phyloP scores from a whole-genome alignment of 2,888 invertebrate genomes.

The Cabera pusaria region DNA sequence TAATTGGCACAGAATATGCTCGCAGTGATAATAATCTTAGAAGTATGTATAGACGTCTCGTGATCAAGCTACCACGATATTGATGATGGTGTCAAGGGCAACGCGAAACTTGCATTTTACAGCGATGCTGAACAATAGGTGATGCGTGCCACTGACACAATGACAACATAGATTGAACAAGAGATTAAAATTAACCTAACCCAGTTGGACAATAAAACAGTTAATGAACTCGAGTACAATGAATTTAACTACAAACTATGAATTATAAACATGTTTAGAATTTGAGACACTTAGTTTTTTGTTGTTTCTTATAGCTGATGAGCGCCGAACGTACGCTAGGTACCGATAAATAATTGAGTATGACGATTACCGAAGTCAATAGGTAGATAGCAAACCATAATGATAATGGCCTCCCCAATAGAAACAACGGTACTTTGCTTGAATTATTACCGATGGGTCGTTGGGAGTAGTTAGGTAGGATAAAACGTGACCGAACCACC shows the following conservation, averaged over 20 bases:
- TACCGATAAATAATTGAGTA: too few species aligned
- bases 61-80: constrained; percentile 8
- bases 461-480: constrained; percentile 19
- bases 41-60: neutral
- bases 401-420: constrained; percentile 50
- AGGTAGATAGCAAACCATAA: constrained; percentile 45
- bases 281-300: neutral
- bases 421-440: constrained; percentile 56
- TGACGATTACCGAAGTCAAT: constrained; percentile 51
- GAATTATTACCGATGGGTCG: constrained; percentile 45
- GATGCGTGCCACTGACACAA: constrained; percentile 18
- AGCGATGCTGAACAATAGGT: constrained; percentile 23
- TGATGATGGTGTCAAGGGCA: constrained; percentile 24
- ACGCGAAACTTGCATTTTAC: constrained; percentile 17
- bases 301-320: too few species aligned
- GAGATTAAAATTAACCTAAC: constrained; percentile 35
- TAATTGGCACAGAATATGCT: too few species aligned
- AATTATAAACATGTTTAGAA: constrained; percentile 12
- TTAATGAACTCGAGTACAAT: constrained; percentile 38
- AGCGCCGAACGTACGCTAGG: constrained; percentile 33
- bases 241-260: constrained; percentile 5
- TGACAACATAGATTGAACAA: constrained; percentile 31
- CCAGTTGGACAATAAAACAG: constrained; percentile 35
- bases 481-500: constrained; percentile 25
- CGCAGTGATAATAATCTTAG: too few species aligned